Evolutionary conservation across 2,888 invertebrate species (phyloP).

Genomic region (Trachelus troglodyta): DNA sequence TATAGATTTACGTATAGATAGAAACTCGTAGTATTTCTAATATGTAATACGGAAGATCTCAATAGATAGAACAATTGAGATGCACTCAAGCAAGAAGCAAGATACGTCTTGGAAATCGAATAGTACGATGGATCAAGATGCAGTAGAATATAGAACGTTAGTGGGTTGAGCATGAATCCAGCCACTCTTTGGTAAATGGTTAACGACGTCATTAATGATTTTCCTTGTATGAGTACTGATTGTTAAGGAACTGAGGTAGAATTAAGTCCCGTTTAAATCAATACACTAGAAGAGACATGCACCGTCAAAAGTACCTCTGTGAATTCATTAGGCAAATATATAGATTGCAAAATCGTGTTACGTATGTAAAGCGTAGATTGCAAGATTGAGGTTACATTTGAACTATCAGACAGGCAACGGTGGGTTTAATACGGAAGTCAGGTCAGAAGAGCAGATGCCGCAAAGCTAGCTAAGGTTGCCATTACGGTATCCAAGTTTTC

Average conservation of each 20-base stretch:
- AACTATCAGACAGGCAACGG: neutral
- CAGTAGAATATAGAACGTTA: neutral
- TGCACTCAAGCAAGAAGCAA: neutral
- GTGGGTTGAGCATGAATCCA: neutral
- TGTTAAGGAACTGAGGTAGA: neutral
- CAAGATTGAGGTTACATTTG: neutral
- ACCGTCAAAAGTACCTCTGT: neutral
- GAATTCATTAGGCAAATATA: neutral
- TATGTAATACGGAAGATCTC: neutral
- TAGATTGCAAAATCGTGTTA: neutral
- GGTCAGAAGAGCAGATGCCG: slow-evolving; percentile 25
- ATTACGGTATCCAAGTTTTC: slow-evolving; percentile 48
- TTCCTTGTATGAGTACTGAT: neutral
- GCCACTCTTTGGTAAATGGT: neutral
- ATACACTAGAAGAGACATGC: neutral
- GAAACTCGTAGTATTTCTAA: neutral
- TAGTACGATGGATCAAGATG: neutral
- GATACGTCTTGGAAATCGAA: neutral
- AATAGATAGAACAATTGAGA: neutral
- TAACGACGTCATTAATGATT: neutral
- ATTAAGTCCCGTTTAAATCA: neutral
- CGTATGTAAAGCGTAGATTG: neutral
- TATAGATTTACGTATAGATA: neutral
- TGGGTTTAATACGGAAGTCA: slow-evolving; percentile 22
- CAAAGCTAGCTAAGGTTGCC: neutral